Conservation (phyloP, 2,113 vertebrate species). For the Ploceus nigricollis region DNA sequence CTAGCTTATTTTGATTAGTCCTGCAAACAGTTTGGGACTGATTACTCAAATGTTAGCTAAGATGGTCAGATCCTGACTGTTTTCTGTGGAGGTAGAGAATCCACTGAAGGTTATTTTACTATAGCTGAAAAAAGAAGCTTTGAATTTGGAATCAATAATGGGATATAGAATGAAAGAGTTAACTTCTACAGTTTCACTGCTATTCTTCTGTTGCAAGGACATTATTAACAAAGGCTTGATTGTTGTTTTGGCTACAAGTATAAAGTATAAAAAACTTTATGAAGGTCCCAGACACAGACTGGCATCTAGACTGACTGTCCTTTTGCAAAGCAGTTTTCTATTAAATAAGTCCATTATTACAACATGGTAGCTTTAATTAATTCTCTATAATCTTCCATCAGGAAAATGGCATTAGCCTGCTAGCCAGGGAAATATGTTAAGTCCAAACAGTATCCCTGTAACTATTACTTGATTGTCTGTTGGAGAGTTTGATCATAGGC, state of each 20-base stretch:
- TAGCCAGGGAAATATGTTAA: conserved; percentile 10
- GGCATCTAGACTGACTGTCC: conserved; percentile 21
- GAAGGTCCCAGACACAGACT: conserved; percentile 5
- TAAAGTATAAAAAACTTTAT: conserved; percentile 17
- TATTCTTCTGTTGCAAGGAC: background rate
- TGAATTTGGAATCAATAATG: background rate
- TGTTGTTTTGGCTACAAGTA: conserved; percentile 28
- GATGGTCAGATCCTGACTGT: background rate
- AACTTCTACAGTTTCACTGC: background rate
- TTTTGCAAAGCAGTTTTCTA: conserved; percentile 42
- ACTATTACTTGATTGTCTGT: background rate
- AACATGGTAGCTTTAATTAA: conserved; percentile 54
- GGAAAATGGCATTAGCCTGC: conserved; percentile 13
- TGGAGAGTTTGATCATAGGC: conserved; percentile 22
- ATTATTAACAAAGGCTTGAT: conserved; percentile 45
- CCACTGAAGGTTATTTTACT: background rate
- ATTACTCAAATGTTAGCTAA: background rate
- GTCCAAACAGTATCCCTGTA: background rate
- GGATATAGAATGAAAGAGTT: background rate
- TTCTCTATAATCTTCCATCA: conserved; percentile 31
- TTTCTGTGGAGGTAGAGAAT: background rate
- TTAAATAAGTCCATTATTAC: conserved; percentile 44
- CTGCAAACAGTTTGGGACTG: background rate
- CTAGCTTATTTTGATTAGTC: background rate
- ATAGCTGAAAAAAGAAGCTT: background rate